Conservation (phyloP, 2,888 invertebrate genomes). For the Tanytarsus gracilentus region DNA sequence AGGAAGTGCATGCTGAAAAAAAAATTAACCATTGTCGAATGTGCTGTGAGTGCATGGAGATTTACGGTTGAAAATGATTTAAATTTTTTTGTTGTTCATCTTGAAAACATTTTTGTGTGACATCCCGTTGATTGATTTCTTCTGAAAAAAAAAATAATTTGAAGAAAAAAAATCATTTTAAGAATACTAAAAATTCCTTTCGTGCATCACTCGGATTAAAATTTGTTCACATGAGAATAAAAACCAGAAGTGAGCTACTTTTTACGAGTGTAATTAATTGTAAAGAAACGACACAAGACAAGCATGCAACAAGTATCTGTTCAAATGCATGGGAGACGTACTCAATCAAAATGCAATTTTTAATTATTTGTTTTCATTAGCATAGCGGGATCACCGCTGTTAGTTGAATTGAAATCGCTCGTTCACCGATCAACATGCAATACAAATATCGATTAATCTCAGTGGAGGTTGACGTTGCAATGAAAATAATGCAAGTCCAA, state of each 20-base stretch:
- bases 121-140: conserved; percentile 23
- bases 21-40: background rate
- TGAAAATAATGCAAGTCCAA: too few species aligned
- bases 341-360: conserved; percentile 22
- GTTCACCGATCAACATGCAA: conserved; percentile 15
- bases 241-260: conserved; percentile 17
- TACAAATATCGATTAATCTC: conserved; percentile 27
- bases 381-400: conserved; percentile 21
- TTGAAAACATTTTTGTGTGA: background rate
- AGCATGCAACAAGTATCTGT: too few species aligned
- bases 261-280: conserved; percentile 18
- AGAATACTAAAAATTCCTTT: too few species aligned
- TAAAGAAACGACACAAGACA: conserved; percentile 5
- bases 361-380: conserved; percentile 25
- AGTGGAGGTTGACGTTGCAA: background rate
- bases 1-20: conserved; percentile 22
- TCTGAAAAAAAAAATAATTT: too few species aligned
- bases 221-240: too few species aligned
- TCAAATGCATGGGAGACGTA: background rate
- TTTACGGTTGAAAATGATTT: conserved; percentile 7
- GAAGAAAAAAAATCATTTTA: too few species aligned
- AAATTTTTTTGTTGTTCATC: background rate
- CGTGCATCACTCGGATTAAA: too few species aligned
- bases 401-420: conserved; percentile 21
- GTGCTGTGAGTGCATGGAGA: background rate